phyloP scores from a whole-genome alignment of 2,797 vertebrate species.

The Tinamus major region DNA sequence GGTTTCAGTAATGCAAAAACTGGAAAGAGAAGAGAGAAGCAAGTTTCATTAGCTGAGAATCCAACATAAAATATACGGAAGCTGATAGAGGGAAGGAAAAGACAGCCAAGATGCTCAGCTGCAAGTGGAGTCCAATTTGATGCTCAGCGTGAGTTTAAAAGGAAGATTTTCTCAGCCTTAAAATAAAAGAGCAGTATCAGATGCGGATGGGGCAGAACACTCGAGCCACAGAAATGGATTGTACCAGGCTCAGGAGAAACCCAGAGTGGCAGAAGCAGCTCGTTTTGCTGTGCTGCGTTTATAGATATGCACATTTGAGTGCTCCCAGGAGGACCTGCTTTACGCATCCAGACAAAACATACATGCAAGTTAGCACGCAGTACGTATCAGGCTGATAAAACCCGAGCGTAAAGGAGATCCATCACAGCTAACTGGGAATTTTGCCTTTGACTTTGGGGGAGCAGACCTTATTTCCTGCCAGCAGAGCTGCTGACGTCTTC shows the following conservation, averaged over 20 bases:
- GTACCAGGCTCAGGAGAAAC: slow-evolving; percentile 28
- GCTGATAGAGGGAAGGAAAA: slow-evolving; percentile 36
- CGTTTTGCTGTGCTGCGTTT: slow-evolving; percentile 39
- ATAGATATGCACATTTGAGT: slow-evolving; percentile 46
- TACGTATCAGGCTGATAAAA: not conserved
- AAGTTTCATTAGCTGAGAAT: slow-evolving; percentile 45
- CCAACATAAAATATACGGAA: slow-evolving; percentile 55
- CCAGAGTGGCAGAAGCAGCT: slow-evolving; percentile 53
- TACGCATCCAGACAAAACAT: not conserved
- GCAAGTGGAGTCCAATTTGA: slow-evolving; percentile 72
- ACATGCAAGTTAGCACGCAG: not conserved
- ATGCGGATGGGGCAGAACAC: slow-evolving; percentile 52
- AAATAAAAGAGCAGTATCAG: slow-evolving; percentile 71
- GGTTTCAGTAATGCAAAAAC: not conserved
- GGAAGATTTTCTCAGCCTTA: slow-evolving; percentile 73
- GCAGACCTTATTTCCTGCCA: not conserved
- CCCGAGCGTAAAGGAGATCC: not conserved
- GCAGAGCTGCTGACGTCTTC: not conserved
- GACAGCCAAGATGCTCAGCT: slow-evolving; percentile 64
- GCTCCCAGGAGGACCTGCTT: slow-evolving; percentile 48
- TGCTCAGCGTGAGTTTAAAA: slow-evolving; percentile 70
- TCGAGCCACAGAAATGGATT: slow-evolving; percentile 58
- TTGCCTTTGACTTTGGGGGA: slow-evolving; percentile 17
- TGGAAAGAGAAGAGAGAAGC: not conserved
- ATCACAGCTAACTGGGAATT: not conserved